These are phyloP conservation scores for Philopedon plagiatum DNA, from an alignment of 2,888 invertebrate species.

Conservation along the genomic window DNA sequence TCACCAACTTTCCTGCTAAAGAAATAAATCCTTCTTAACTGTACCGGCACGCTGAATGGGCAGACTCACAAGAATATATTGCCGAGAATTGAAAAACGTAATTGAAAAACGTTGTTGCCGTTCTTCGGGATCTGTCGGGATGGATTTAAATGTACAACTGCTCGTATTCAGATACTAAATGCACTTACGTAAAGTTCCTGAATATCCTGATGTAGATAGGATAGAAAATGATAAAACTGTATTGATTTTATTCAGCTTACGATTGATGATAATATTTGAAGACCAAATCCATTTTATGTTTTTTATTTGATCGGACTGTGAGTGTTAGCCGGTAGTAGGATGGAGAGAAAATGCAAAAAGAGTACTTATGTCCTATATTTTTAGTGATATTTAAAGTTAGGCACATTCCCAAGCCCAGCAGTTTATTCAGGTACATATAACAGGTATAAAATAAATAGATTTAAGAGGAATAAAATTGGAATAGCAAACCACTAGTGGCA, in stretches of 20 bases:
- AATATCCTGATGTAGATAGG: slow-evolving; percentile 1
- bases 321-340: too few species aligned
- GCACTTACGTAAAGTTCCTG: slow-evolving; percentile 6
- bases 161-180: slow-evolving; percentile 24
- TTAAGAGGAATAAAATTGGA: too few species aligned
- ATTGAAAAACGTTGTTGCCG: slow-evolving; percentile 32
- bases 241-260: not conserved
- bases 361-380: too few species aligned
- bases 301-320: too few species aligned
- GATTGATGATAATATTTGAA: too few species aligned
- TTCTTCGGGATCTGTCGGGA: not conserved
- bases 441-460: too few species aligned
- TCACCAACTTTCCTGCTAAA: not conserved
- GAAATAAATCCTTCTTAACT: slow-evolving; percentile 15
- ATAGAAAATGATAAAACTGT: not conserved
- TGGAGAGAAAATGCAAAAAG: too few species aligned
- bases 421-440: too few species aligned
- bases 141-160: slow-evolving; percentile 33
- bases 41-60: slow-evolving; percentile 5
- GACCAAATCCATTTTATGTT: too few species aligned
- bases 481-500: too few species aligned
- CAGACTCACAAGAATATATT: slow-evolving; percentile 17
- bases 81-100: slow-evolving; percentile 25
- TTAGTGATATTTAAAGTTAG: too few species aligned
- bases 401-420: too few species aligned